Evolutionary conservation across 2,888 invertebrate genomes (phyloP), one percentile per base, ranked within the genome.

Genomic region (Phlogophora meticulosa): DNA sequence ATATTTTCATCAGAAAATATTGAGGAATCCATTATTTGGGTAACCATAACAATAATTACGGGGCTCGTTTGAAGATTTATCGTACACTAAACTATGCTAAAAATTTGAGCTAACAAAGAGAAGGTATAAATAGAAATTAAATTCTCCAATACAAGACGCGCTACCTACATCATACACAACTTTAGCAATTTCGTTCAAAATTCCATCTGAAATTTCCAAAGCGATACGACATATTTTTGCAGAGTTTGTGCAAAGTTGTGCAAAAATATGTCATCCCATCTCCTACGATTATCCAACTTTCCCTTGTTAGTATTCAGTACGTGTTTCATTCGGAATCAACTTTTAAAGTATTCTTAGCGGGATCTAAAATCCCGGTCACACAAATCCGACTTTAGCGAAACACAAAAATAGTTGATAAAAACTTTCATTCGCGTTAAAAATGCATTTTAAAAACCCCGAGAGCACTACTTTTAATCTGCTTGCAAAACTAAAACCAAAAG

Each of bases 381-480:
- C 49, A 68, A 72, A 79, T 72, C 79, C 72, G 74, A 72, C 79
- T 81, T 73, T 45, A 76, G 60, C 60, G 57, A 66, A 70, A 78
- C 72, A 79, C 65, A 72, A 68, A 81, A 76, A 79, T 56, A 62
- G 72, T 72, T 70, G 67, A 78, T 76, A 80, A 83, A 86, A 87
- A 86, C 83, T 86, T 85, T 81, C 46, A 66, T 73, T 57, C 75
- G 58, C 73, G 74, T 82, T 87, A 86, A 89, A 91, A 93, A 90
- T 89, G 85, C 88, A 90, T 86, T 89, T 92, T 87, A 86, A 90
- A n/a, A 88, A 89, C 85, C 84, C 84, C 83, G 59, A 70, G 82
- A 66, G 65, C 80, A 83, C 74, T 88, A 90, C 89, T 90, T 90
- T 91, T 90, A 92, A 93, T 91, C 92, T 91, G 87, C 88, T 88